Conservation (phyloP, 2,797 vertebrate genomes). For the Myotis planiceps region DNA sequence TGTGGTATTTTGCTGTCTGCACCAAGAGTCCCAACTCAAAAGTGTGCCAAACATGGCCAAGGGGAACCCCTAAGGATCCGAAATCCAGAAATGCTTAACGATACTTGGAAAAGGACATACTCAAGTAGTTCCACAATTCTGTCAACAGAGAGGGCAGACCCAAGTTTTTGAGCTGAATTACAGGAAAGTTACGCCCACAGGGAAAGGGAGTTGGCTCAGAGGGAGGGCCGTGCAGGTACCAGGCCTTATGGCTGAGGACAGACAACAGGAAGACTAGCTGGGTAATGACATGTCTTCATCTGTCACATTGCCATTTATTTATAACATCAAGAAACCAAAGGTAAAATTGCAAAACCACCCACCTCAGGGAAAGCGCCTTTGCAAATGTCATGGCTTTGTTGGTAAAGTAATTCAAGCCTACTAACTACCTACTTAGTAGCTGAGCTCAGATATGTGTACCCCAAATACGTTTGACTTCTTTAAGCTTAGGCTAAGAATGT, state of each 20-base stretch:
- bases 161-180: neutral
- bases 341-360: neutral
- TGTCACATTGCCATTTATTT: neutral
- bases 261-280: neutral
- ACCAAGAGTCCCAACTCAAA: neutral
- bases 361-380: neutral
- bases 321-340: neutral
- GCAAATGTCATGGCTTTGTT: neutral
- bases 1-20: neutral
- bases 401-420: neutral
- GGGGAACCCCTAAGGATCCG: neutral
- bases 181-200: neutral
- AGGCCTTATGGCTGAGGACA: rapidly evolving
- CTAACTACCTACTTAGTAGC: neutral
- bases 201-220: neutral
- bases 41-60: neutral
- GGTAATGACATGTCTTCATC: neutral
- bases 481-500: neutral
- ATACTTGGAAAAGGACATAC: neutral
- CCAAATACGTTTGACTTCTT: neutral
- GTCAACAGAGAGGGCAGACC: neutral
- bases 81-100: neutral
- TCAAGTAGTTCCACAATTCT: neutral
- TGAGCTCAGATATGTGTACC: neutral
- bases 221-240: neutral